Conservation (phyloP, 2,113 vertebrate genomes). For the Myanophis thanlyinensis region DNA sequence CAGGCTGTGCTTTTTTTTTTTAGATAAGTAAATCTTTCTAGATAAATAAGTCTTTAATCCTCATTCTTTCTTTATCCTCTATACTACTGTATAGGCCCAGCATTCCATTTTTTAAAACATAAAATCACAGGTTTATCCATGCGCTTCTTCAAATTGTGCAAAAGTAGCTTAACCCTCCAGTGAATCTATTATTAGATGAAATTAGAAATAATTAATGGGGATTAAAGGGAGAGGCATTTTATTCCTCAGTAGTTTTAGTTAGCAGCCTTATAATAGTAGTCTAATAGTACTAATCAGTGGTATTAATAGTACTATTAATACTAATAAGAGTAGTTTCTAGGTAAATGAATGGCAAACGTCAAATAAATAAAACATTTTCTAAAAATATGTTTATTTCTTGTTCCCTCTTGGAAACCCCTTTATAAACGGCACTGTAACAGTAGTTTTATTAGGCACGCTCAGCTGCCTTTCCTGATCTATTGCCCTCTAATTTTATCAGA, state of each 20-base stretch:
- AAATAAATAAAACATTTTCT: neutral
- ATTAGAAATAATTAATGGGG: neutral
- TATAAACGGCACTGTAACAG: no score
- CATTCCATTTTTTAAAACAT: neutral
- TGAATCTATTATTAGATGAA: neutral
- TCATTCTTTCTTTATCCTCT: no score
- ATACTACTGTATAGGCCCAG: no score
- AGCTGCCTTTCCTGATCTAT: neutral
- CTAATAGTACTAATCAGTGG: no score
- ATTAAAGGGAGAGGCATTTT: neutral
- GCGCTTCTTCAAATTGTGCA: neutral
- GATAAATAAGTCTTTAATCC: neutral
- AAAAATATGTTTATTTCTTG: neutral
- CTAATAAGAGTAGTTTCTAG: no score
- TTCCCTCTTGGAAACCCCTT: neutral
- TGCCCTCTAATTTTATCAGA: neutral
- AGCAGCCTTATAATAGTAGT: no score
- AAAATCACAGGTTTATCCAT: neutral
- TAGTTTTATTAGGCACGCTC: neutral
- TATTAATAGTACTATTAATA: no score
- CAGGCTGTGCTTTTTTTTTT: neutral
- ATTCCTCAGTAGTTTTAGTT: neutral
- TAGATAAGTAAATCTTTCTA: neutral
- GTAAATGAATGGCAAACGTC: no score
- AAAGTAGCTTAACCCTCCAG: neutral